Conservation (phyloP, 2,113 vertebrate species). For the Amphiprion percula region DNA sequence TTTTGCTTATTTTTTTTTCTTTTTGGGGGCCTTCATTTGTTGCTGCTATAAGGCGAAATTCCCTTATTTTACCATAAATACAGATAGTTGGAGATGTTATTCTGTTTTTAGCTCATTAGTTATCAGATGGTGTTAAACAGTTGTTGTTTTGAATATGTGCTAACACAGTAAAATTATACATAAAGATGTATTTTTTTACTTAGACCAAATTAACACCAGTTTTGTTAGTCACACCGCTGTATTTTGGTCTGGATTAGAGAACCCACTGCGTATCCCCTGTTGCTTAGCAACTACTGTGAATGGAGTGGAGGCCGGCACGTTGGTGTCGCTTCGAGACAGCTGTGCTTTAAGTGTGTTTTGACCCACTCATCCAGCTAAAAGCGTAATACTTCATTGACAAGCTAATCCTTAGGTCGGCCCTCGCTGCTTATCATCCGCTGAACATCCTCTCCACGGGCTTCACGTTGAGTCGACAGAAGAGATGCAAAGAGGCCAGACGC, state of each 20-base stretch:
- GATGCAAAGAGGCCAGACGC: conserved; percentile 11
- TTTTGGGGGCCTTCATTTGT: background rate
- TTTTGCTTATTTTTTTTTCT: too few species aligned
- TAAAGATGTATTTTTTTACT: background rate
- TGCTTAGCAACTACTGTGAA: conserved; percentile 75
- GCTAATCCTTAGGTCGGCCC: conserved; percentile 41
- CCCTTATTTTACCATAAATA: background rate
- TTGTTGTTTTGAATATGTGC: background rate
- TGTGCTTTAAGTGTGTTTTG: conserved; percentile 62
- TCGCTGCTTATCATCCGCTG: conserved; percentile 14
- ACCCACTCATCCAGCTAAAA: conserved; percentile 62
- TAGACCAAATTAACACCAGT: conserved; percentile 40
- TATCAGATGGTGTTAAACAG: background rate
- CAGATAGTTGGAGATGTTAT: background rate
- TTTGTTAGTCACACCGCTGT: conserved; percentile 48
- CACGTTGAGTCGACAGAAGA: background rate
- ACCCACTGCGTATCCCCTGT: conserved; percentile 55
- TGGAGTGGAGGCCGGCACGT: conserved; percentile 40
- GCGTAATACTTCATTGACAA: conserved; percentile 43
- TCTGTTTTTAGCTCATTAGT: background rate
- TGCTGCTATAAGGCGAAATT: background rate
- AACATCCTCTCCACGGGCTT: conserved; percentile 25
- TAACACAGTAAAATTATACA: too few species aligned
- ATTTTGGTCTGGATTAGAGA: conserved; percentile 50
- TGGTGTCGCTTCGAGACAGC: conserved; percentile 51